Conservation (phyloP, 30 jellyfish, hydroid and myxozoan genomes). For the Mastigias papua region DNA sequence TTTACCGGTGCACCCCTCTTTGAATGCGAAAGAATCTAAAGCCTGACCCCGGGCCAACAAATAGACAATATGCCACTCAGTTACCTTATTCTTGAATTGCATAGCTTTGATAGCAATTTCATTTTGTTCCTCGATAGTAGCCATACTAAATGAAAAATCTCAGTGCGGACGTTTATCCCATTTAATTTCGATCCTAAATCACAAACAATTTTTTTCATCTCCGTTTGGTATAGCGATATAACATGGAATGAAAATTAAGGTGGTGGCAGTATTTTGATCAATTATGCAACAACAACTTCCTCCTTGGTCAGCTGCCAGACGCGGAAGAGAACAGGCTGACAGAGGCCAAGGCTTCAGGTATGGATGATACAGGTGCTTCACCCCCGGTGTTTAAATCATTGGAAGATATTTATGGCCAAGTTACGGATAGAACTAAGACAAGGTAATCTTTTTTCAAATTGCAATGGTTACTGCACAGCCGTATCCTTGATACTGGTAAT, state of each 20-base stretch:
- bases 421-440: slow-evolving; percentile 4
- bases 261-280: background rate
- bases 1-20: no score
- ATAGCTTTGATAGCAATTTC: slow-evolving; percentile 54
- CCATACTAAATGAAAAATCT: slow-evolving; percentile 4
- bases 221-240: background rate
- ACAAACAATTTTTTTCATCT: no score
- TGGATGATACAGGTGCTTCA: background rate
- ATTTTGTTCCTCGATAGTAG: slow-evolving; percentile 61
- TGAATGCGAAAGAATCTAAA: no score
- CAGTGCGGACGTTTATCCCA: background rate
- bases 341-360: no score
- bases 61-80: no score
- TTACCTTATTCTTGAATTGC: slow-evolving; percentile 38
- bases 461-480: no score
- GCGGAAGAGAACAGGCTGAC: background rate
- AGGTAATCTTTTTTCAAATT: slow-evolving; percentile 1
- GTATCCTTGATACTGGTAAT: no score
- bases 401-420: slow-evolving; percentile 36
- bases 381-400: slow-evolving; percentile 29
- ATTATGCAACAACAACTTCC: slow-evolving; percentile 5
- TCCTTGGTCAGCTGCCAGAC: background rate
- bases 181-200: background rate
- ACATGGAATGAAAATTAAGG: slow-evolving; percentile 19
- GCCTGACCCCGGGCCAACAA: no score